Base-by-base conservation (phyloP, 2,797 vertebrate species). In the Clarias fuscus region DNA sequence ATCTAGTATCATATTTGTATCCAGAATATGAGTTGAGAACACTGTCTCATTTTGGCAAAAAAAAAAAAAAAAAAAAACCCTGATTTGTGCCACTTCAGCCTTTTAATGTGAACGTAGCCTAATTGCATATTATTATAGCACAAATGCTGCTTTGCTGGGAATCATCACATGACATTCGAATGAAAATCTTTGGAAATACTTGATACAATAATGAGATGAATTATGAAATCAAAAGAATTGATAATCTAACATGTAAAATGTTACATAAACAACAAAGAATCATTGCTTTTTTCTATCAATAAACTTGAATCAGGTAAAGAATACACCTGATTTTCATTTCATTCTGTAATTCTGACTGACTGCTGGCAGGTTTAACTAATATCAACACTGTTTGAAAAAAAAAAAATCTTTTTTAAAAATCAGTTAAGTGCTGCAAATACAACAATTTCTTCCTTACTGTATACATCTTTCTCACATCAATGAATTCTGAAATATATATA, bases 131-230 rank as follows among this genome's bases (percentile, higher is more conserved):
- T 86, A 88, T 88, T 76, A 85, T 73, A 89, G 83, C 85, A 86
- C 70, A 84, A 84, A 84, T 79, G 65, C 75, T 71, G 73, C 79
- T 68, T 89, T 82, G 77, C 87, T 89, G 82, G 78, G 64, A 89
- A 86, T 85, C 22, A 83, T 88, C 83, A 84, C 80, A 88, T 86
- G 61, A 87, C 68, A 85, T 85, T 89, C 72, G 84, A 83, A 85
- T 82, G 83, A 85, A 88, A 85, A 81, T 91, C 90, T 92, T 91
- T 91, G 91, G 89, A 91, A 90, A 91, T 88, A 82, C 82, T 89
- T 37, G 40, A 85, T 88, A 90, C 71, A 88, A 85, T 89, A 88
- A 82, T 86, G 89, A 86, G 88, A 86, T 89, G 85, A 89, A 91
- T 87, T 89, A 77, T 72, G 87, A 77, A 87, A 72, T 85, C 83